Conservation (phyloP, 2,113 vertebrate species). For the Noturus placidus region DNA sequence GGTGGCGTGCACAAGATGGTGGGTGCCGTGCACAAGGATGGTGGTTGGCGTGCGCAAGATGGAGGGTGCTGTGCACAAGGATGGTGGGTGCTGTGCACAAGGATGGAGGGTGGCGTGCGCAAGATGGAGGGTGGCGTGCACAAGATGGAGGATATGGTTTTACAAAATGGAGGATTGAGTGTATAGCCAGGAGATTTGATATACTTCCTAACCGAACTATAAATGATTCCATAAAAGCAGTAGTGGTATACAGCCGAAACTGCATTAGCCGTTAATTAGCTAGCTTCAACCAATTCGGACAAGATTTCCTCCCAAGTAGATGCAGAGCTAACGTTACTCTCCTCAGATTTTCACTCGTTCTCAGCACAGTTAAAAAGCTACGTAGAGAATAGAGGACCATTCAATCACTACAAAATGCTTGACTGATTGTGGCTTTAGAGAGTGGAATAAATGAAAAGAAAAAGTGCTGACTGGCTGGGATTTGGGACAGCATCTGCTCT, state of each 20-base stretch:
- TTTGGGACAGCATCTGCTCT: neutral
- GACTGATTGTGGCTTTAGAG: neutral
- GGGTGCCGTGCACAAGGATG: too few species aligned
- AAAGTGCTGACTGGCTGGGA: neutral
- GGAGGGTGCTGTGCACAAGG: too few species aligned
- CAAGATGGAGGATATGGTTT: neutral
- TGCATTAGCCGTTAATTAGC: neutral
- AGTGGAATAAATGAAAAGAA: neutral
- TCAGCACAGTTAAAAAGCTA: neutral
- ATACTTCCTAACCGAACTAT: neutral
- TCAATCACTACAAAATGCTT: neutral
- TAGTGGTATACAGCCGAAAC: neutral
- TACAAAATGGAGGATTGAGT: neutral
- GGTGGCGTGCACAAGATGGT: too few species aligned
- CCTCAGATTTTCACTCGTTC: neutral
- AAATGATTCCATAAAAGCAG: neutral
- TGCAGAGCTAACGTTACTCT: neutral
- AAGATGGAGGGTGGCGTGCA: too few species aligned
- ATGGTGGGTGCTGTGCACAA: too few species aligned
- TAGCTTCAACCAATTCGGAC: neutral
- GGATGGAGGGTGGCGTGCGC: too few species aligned
- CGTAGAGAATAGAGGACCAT: neutral
- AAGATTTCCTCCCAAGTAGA: neutral
- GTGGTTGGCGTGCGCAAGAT: too few species aligned
- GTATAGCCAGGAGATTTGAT: neutral